Evolutionary conservation across 2,888 invertebrate genomes (phyloP), one percentile per base, ranked within the genome.

Genomic region (Xanthia togata): DNA sequence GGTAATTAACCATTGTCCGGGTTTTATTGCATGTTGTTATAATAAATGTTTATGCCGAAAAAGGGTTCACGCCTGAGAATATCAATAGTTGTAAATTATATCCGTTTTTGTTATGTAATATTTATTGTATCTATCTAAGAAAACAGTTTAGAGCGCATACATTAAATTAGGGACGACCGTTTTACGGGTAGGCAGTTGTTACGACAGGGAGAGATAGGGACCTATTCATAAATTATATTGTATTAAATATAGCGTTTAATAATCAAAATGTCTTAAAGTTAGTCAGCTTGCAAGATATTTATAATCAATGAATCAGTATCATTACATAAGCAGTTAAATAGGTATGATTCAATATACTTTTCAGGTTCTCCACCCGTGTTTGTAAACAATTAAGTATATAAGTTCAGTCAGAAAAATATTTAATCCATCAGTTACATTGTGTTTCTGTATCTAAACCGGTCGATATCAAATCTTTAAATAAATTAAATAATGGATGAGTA

Each of bases 1-100:
- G 86, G 83, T 88, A 89, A 89, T 88, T 79, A 84, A 68, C 73
- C 79, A 87, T 91, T 91, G 89, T 91, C 83, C 78, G 73, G 70
- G 69, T 83, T 90, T 89, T 88, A 87, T 87, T 85, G 76, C 83
- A 69, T 73, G 88, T 82, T 88, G 79, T 82, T 82, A 76, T 87
- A 84, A 85, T 84, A 74, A 86, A 79, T 84, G 81, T 85, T 86
- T 78, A 83, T 81, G 78, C 81, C 81, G 77, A 82, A 88, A 38
- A 85, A 76, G 89, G 85, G 84, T 85, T 88, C 74, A 79, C 81
- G 86, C 77, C 81, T 79, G 76, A 78, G 82, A 87, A 89, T 83
- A 83, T 73, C 75, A 78, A 86, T 83, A 81, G 75, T 74, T 78
- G 76, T 88, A 89, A 89, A 88, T 89, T 85, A 82, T 70, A 83